Percentiles rank a stretch among this genome's conserved stretches.
Conservation (phyloP, 2,113 vertebrate species). For the Muntiacus muntjak region DNA sequence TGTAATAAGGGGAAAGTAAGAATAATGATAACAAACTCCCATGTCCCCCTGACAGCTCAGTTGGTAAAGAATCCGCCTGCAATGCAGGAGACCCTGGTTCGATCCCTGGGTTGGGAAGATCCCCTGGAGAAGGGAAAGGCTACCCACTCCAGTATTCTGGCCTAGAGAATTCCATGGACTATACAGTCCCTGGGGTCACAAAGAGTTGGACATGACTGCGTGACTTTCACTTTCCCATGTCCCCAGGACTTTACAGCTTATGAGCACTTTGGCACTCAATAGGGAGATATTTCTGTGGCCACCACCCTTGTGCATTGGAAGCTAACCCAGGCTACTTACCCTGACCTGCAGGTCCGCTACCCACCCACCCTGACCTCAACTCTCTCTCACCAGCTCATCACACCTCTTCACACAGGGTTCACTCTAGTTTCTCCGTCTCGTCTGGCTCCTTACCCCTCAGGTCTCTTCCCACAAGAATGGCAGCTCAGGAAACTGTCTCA, state of each 20-base stretch:
- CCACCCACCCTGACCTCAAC: background rate
- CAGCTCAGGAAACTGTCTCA: background rate
- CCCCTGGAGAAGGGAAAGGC: background rate
- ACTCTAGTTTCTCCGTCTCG: background rate
- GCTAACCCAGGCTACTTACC: background rate
- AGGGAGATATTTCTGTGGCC: background rate
- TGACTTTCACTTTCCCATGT: background rate
- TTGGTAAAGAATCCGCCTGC: background rate
- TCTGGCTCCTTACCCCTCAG: background rate
- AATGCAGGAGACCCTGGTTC: background rate
- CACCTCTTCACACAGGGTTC: background rate
- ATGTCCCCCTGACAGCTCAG: background rate
- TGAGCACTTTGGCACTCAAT: background rate
- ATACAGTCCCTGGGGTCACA: background rate
- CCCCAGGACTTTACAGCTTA: background rate
- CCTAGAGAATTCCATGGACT: background rate
- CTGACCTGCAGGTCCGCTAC: background rate
- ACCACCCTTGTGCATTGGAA: rapidly evolving
- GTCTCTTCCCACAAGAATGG: background rate
- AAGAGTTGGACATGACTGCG: background rate
- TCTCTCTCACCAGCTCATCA: background rate
- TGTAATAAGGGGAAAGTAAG: background rate
- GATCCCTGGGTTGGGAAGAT: background rate
- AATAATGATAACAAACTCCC: background rate
- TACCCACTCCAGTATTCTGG: background rate